Conservation (phyloP, 2,797 vertebrate species). For the Coilia nasus region DNA sequence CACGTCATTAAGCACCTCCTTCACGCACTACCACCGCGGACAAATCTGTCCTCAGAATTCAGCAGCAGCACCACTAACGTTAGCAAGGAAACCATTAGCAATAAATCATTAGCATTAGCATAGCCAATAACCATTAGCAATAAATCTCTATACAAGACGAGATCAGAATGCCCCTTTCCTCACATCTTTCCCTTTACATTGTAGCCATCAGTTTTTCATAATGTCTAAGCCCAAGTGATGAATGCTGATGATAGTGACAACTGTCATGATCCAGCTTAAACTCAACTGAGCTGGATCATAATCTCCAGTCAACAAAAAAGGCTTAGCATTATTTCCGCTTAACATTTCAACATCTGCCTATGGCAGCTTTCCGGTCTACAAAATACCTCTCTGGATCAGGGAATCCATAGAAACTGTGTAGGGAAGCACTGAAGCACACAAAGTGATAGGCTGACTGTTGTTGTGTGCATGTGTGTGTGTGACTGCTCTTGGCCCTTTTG, state of each 20-base stretch:
- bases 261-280: no score
- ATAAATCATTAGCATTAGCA: not conserved
- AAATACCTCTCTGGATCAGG: not conserved
- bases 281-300: not conserved
- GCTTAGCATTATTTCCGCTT: not conserved
- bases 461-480: not conserved
- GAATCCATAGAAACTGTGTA: not conserved
- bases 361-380: not conserved
- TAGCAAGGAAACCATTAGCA: not conserved
- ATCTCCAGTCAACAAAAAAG: constrained; percentile 16
- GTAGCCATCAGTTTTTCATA: not conserved
- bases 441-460: not conserved
- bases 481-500: not conserved
- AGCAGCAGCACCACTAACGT: not conserved
- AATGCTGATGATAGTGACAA: not conserved
- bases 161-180: not conserved
- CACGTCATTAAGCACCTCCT: constrained; percentile 3
- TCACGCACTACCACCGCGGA: not conserved
- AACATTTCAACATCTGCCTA: not conserved
- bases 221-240: not conserved
- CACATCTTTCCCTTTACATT: not conserved
- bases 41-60: not conserved
- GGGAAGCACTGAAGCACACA: not conserved
- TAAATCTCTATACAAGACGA: not conserved
- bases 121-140: not conserved